Percentiles rank a stretch among this genome's conserved stretches.
phyloP scores from a whole-genome alignment of 1,140 invertebrate genomes.

The Batillaria attramentaria region DNA sequence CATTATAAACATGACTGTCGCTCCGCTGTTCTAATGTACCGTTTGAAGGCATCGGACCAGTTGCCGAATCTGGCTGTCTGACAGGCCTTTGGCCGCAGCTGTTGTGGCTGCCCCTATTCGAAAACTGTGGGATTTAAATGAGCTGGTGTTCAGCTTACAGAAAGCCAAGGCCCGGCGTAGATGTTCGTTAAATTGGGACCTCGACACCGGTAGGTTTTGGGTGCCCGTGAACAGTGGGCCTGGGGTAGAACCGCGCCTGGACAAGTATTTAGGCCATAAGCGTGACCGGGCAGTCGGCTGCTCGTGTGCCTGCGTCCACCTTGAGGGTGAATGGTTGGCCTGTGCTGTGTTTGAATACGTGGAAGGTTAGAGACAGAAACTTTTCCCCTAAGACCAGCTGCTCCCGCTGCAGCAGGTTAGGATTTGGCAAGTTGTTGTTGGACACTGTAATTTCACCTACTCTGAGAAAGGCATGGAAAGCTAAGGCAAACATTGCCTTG shows the following conservation, averaged over 20 bases:
- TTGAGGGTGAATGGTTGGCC: no score
- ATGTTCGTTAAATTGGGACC: background rate
- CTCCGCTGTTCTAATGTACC: no score
- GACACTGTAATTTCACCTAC: background rate
- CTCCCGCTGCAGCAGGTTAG: background rate
- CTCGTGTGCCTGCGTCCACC: no score
- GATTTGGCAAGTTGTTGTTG: background rate
- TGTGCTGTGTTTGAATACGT: background rate
- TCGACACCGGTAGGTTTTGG: background rate
- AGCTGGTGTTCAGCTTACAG: background rate
- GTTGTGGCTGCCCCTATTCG: background rate
- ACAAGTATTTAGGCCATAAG: background rate
- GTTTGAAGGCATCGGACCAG: slow-evolving; percentile 9
- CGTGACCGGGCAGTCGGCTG: background rate
- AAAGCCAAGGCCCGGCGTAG: background rate
- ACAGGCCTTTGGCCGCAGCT: background rate
- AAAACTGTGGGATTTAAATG: background rate
- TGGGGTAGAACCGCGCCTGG: background rate
- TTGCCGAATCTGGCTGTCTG: background rate
- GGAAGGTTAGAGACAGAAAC: background rate
- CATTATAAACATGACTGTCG: no score
- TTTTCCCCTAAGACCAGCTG: background rate
- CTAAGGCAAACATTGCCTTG: background rate
- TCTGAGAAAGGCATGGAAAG: background rate
- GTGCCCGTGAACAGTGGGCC: background rate